Percentiles rank a stretch among this genome's conserved stretches.
These are phyloP conservation scores for Dicentrarchus labrax DNA, from an alignment of 2,113 vertebrate species.

Conservation along the genomic window DNA sequence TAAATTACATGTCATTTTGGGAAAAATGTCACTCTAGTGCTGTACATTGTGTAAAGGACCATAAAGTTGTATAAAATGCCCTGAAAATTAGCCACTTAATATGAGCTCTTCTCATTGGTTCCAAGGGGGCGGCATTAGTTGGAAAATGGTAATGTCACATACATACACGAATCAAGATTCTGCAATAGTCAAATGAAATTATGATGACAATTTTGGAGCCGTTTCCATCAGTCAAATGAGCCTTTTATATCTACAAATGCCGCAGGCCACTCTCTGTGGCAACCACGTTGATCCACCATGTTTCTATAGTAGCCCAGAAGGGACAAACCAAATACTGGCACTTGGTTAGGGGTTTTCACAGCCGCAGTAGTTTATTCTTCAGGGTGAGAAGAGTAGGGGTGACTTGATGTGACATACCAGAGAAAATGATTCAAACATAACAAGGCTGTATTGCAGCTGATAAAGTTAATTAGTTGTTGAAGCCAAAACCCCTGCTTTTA, in stretches of 20 bases:
- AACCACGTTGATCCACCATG: no score
- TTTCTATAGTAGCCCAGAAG: no score
- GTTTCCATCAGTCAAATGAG: no score
- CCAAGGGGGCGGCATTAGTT: no score
- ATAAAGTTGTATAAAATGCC: not conserved
- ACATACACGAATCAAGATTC: not conserved
- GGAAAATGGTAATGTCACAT: no score
- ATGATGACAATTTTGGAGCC: not conserved
- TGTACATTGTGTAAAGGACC: not conserved
- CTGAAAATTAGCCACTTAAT: not conserved
- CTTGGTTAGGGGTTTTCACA: not conserved
- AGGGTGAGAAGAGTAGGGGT: not conserved
- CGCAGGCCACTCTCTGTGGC: no score
- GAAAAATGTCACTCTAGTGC: not conserved
- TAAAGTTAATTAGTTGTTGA: not conserved
- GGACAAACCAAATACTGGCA: no score
- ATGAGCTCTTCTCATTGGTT: not conserved
- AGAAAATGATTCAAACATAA: not conserved
- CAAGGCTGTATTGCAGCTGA: not conserved
- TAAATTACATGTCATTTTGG: not conserved
- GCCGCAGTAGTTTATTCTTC: no score
- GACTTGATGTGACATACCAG: not conserved
- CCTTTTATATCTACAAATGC: no score
- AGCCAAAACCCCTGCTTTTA: conserved; percentile 3
- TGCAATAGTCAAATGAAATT: not conserved